Evolutionary conservation across 2,888 invertebrate genomes (phyloP), one percentile per base, ranked within the genome.

Genomic region (Charanyca ferruginea): DNA sequence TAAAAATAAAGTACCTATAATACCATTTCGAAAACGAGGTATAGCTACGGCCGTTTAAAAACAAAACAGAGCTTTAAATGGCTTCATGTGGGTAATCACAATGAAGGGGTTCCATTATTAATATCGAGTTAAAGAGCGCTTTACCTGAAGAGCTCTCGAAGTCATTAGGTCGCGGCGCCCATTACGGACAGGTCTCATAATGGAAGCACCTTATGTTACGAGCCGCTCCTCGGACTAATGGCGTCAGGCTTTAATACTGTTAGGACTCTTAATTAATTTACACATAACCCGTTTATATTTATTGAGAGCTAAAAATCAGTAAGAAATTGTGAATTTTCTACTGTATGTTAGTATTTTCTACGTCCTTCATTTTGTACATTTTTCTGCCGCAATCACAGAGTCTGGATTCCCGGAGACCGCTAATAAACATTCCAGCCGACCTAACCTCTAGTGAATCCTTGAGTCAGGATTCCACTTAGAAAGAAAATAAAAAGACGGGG

Each of bases 51-150:
- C 11, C 20, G 28, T 32, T 65, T 64, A 25, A 64, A 67, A 72
- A 77, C 57, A 70, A 61, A 74, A 63, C 59, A 25, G 49, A 60
- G 60, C 52, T 61, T 59, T 54, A 59, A 72, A 81, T 72, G 55
- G 72, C 73, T 75, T 75, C 78, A 83, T 73, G 63, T 70, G 51
- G 69, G 66, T 63, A 69, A 75, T 79, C 62, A 84, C 81, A 87
- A 81, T 84, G 83, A 85, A 85, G 85, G 85, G 86, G 83, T 80
- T 81, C 84, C 84, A 88, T 88, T 88, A 89, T 89, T 91, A 90
- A 89, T 90, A 90, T 88, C 82, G 83, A 89, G 87, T 89, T 89
- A 88, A 89, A 88, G 87, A 87, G 87, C 86, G 83, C 85, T 88
- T 84, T 89, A 88, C 89, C 88, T 90, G 88, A 83, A 89, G 87